These are phyloP conservation scores for Micrastur ruficollis DNA, from an alignment of 2,797 vertebrate species.

Conservation along the genomic window DNA sequence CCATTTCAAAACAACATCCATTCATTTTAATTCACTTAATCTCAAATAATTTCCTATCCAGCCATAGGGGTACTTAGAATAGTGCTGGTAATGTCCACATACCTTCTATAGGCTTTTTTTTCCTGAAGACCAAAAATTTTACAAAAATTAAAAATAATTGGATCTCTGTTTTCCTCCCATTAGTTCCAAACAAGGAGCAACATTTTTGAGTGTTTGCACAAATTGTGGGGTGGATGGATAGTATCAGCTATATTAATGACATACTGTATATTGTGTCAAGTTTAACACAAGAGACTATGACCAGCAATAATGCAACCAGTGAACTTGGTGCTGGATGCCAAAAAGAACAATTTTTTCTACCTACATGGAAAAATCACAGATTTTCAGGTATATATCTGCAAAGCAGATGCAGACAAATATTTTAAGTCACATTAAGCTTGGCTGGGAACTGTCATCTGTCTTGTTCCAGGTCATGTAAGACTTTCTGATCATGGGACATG, in stretches of 20 bases:
- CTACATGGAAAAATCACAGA: neutral
- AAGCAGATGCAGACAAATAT: neutral
- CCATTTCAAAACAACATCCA: neutral
- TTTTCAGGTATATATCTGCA: neutral
- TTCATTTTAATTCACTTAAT: neutral
- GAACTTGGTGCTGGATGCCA: neutral
- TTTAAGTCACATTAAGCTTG: neutral
- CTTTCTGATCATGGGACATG: constrained; percentile 38
- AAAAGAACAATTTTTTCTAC: neutral
- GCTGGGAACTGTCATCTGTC: neutral
- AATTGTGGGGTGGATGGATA: neutral
- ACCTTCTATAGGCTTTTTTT: neutral
- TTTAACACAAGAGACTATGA: neutral
- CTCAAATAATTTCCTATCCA: neutral
- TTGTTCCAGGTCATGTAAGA: constrained; percentile 56
- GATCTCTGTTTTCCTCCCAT: neutral
- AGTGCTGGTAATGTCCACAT: neutral
- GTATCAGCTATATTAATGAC: neutral
- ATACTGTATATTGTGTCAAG: neutral
- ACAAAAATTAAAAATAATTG: no score
- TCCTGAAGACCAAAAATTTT: neutral
- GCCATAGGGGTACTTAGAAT: neutral
- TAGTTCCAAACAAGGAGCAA: neutral
- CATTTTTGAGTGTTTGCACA: neutral
- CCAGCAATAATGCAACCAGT: neutral